Conservation (phyloP, 37 sponge, comb jelly and placozoan genomes). For the Axinella damicornis region DNA sequence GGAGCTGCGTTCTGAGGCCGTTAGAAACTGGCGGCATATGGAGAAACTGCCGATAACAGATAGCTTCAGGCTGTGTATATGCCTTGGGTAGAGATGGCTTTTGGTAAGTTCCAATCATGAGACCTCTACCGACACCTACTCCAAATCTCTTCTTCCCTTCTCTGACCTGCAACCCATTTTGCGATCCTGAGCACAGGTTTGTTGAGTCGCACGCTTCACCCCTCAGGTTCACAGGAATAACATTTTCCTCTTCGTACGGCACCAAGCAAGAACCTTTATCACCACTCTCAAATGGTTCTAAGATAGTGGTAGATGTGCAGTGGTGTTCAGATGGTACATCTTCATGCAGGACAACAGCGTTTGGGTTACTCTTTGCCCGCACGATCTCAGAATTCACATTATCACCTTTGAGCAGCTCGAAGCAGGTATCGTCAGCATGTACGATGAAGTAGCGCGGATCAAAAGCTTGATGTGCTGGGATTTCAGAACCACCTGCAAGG, state of each 20-base stretch:
- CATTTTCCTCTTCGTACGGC: slow-evolving; percentile 49
- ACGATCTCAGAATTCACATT: slow-evolving; percentile 1
- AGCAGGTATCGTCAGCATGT: slow-evolving; percentile 49
- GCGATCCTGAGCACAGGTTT: too few species aligned
- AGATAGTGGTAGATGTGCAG: slow-evolving; percentile 19
- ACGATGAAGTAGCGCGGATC: slow-evolving; percentile 69
- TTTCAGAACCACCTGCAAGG: background rate
- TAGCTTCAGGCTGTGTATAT: slow-evolving; percentile 16
- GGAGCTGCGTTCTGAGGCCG: background rate
- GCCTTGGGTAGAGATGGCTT: background rate
- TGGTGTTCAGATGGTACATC: background rate
- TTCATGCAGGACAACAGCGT: slow-evolving; percentile 50
- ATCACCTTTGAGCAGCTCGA: slow-evolving; percentile 35
- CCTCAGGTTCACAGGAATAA: slow-evolving; percentile 56
- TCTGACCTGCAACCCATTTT: background rate
- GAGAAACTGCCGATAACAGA: slow-evolving; percentile 58
- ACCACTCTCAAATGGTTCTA: slow-evolving; percentile 1
- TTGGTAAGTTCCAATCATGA: slow-evolving; percentile 39
- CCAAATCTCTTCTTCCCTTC: slow-evolving; percentile 48
- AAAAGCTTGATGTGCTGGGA: slow-evolving; percentile 5
- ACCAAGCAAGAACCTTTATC: background rate
- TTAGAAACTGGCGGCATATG: slow-evolving; percentile 1
- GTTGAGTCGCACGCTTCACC: too few species aligned
- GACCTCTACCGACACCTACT: slow-evolving; percentile 42
- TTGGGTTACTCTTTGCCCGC: slow-evolving; percentile 15